A percentile compares a stretch with the other conserved stretches of the same genome.
These are phyloP conservation scores for Momotus momota DNA, from an alignment of 2,797 vertebrate genomes.

Conservation along the genomic window DNA sequence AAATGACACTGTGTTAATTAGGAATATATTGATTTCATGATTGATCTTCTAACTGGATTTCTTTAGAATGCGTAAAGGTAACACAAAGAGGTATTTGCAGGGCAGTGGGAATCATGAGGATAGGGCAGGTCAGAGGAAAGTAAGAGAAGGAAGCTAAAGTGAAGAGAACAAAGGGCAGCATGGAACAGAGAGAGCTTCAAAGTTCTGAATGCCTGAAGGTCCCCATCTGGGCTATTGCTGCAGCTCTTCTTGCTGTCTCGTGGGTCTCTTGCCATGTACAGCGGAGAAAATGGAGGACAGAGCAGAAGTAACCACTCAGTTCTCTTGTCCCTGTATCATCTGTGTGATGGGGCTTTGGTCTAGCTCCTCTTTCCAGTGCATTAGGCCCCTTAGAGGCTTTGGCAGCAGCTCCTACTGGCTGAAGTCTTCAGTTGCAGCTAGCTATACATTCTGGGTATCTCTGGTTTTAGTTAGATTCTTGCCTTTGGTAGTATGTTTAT, in stretches of 20 bases:
- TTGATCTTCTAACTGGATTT: background rate
- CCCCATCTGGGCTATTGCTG: background rate
- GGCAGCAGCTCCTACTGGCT: background rate
- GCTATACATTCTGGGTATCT: background rate
- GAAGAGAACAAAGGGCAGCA: background rate
- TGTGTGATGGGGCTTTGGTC: background rate
- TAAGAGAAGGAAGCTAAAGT: background rate
- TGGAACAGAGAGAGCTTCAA: background rate
- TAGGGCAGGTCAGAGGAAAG: background rate
- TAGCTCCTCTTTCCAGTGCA: background rate
- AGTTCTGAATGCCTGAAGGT: background rate
- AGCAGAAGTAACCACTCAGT: background rate
- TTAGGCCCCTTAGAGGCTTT: background rate
- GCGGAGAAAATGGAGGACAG: background rate
- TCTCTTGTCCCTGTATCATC: background rate
- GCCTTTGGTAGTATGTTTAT: background rate
- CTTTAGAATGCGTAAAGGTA: background rate
- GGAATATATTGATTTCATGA: background rate
- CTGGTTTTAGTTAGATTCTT: background rate
- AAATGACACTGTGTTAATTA: background rate
- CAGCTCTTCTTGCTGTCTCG: background rate
- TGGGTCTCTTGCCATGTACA: accelerated
- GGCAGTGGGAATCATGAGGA: background rate
- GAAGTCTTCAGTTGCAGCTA: background rate
- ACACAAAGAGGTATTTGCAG: background rate